Percentiles rank a stretch among this genome's conserved stretches.
These are phyloP conservation scores for Trichogramma pretiosum DNA, from an alignment of 1,140 invertebrate genomes.

Conservation along the genomic window DNA sequence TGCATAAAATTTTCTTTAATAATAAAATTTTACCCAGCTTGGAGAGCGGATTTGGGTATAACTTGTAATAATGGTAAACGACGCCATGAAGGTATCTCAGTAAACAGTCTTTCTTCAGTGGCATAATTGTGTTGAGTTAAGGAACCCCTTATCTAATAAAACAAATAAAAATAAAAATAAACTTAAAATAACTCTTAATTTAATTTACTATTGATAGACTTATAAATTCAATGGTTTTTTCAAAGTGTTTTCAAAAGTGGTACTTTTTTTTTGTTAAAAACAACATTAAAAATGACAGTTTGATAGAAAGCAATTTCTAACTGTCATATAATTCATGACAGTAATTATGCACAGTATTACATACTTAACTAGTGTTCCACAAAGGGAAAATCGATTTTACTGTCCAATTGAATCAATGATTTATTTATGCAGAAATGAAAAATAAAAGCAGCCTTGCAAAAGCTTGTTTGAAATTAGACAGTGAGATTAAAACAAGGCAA, in stretches of 20 bases:
- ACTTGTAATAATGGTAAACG: slow-evolving; percentile 35
- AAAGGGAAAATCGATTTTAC: too few species aligned
- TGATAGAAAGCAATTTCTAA: neutral
- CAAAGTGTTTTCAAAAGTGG: neutral
- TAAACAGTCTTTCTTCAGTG: slow-evolving; percentile 40
- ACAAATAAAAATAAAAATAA: neutral
- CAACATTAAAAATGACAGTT: neutral
- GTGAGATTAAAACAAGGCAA: too few species aligned
- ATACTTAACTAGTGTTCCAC: too few species aligned
- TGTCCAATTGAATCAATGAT: too few species aligned
- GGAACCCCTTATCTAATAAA: slow-evolving; percentile 38
- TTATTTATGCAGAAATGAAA: too few species aligned
- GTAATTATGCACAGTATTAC: too few species aligned
- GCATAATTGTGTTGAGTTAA: slow-evolving; percentile 39
- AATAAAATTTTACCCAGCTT: slow-evolving; percentile 36
- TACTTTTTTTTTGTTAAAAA: too few species aligned
- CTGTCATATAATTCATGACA: too few species aligned
- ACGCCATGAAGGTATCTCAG: slow-evolving; percentile 39
- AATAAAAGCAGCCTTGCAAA: too few species aligned
- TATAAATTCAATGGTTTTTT: neutral
- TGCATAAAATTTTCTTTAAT: slow-evolving; percentile 15
- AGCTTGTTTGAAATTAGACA: too few species aligned
- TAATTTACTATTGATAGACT: neutral
- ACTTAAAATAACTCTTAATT: slow-evolving; percentile 6
- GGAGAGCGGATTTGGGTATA: slow-evolving; percentile 41